Evolutionary conservation across 2,797 vertebrate genomes (phyloP).

Genomic region (Anisognathus igniventris): DNA sequence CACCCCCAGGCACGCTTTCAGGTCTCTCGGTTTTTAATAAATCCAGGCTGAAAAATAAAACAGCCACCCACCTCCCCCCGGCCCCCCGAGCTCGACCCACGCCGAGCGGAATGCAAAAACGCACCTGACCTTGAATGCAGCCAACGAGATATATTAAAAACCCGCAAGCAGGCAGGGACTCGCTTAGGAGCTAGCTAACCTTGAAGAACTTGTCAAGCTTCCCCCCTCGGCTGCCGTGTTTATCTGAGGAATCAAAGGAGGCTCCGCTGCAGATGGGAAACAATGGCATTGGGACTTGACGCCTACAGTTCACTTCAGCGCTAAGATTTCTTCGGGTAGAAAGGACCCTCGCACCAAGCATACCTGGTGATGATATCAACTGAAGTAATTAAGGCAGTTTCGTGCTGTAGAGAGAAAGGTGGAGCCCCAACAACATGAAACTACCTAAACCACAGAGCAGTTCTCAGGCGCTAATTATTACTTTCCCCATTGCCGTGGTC

Average conservation of each 20-base stretch:
- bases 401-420: constrained; percentile 90
- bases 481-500: constrained; percentile 60
- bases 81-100: neutral
- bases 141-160: constrained; percentile 54
- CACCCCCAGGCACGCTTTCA: neutral
- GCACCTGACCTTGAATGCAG: constrained; percentile 80
- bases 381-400: constrained; percentile 97
- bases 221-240: constrained; percentile 21
- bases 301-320: constrained; percentile 23
- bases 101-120: constrained; percentile 13
- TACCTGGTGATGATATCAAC: constrained; percentile 80
- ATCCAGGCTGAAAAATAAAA: neutral
- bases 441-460: constrained; percentile 97
- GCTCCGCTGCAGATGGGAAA: constrained; percentile 38
- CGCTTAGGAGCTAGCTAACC: constrained; percentile 37
- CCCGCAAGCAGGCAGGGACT: constrained; percentile 66
- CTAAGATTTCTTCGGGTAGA: constrained; percentile 45
- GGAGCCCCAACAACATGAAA: constrained; percentile 97
- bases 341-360: constrained; percentile 56
- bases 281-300: constrained; percentile 68
- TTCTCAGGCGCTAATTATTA: constrained; percentile 73
- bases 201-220: constrained; percentile 51
- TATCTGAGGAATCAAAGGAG: constrained; percentile 32
- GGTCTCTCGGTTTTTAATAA: neutral
- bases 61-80: too few species aligned